phyloP scores from a whole-genome alignment of 2,888 invertebrate genomes.

The Schizotus pectinicornis region DNA sequence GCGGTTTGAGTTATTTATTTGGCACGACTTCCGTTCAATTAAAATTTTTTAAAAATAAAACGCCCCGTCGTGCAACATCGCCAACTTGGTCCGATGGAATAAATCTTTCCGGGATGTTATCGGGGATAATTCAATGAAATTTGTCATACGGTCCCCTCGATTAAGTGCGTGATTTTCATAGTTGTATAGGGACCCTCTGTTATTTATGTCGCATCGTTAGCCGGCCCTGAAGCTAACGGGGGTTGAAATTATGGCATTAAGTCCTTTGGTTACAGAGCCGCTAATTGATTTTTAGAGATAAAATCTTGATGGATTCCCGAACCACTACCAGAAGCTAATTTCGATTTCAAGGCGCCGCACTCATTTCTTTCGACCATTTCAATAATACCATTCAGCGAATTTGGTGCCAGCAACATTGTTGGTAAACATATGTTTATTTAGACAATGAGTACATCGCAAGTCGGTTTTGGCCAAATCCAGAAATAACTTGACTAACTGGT shows the following conservation, averaged over 20 bases:
- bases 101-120: constrained; percentile 15
- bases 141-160: constrained; percentile 46
- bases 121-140: constrained; percentile 45
- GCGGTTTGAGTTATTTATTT: constrained; percentile 39
- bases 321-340: too few species aligned
- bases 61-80: not conserved
- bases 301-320: too few species aligned
- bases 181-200: constrained; percentile 47
- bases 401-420: too few species aligned
- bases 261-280: not conserved
- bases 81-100: not conserved
- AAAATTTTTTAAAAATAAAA: constrained; percentile 31
- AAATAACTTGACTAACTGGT: too few species aligned
- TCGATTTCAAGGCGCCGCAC: too few species aligned
- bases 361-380: too few species aligned
- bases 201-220: constrained; percentile 49
- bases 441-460: too few species aligned
- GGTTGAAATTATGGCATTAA: constrained; percentile 42
- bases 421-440: too few species aligned
- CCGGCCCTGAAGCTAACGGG: constrained; percentile 43
- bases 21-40: constrained; percentile 40
- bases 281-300: constrained; percentile 7
- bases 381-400: too few species aligned
- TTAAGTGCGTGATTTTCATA: constrained; percentile 51
- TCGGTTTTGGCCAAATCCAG: too few species aligned